Evolutionary conservation across 2,888 invertebrate species (phyloP).

Genomic region (Drosophila cracens): DNA sequence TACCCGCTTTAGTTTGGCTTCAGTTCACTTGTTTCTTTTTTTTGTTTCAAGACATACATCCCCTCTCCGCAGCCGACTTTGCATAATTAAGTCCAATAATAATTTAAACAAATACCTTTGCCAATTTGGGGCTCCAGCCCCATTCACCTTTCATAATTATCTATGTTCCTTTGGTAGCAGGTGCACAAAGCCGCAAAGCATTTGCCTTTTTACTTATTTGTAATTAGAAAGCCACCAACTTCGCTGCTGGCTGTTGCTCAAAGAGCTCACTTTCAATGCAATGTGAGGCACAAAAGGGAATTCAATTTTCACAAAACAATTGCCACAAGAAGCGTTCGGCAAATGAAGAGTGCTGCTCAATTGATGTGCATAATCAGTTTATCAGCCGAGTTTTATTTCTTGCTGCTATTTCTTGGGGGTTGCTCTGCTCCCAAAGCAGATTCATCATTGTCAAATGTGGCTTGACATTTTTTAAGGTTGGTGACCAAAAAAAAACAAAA

Average conservation of each 20-base stretch:
- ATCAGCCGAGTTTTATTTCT: slow-evolving; percentile 52
- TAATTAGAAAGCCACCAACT: slow-evolving; percentile 66
- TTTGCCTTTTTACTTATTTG: slow-evolving; percentile 71
- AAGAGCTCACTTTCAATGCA: slow-evolving; percentile 36
- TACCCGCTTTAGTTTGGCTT: slow-evolving; percentile 60
- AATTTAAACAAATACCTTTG: slow-evolving; percentile 76
- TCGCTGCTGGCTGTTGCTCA: slow-evolving; percentile 1
- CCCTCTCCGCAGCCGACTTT: slow-evolving; percentile 34
- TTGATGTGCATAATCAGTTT: slow-evolving; percentile 81
- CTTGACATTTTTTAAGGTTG: slow-evolving; percentile 70
- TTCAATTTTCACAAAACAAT: slow-evolving; percentile 78
- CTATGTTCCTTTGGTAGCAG: slow-evolving; percentile 61
- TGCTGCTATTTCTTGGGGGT: slow-evolving; percentile 36
- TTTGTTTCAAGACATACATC: slow-evolving; percentile 45
- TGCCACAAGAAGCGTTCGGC: slow-evolving; percentile 53
- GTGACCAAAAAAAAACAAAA: slow-evolving; percentile 14
- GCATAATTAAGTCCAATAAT: slow-evolving; percentile 79
- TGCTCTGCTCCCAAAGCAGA: slow-evolving; percentile 52
- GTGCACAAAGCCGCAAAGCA: slow-evolving; percentile 73
- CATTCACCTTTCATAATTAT: slow-evolving; percentile 69
- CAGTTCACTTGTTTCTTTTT: slow-evolving; percentile 26
- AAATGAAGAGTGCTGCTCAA: slow-evolving; percentile 62
- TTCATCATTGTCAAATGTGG: slow-evolving; percentile 79
- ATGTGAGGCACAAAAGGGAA: slow-evolving; percentile 65
- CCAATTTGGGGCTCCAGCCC: slow-evolving; percentile 54